Percentiles rank a stretch among this genome's conserved stretches.
Evolutionary conservation across 2,888 invertebrate species (phyloP).

Genomic region (Bembecia ichneumoniformis): DNA sequence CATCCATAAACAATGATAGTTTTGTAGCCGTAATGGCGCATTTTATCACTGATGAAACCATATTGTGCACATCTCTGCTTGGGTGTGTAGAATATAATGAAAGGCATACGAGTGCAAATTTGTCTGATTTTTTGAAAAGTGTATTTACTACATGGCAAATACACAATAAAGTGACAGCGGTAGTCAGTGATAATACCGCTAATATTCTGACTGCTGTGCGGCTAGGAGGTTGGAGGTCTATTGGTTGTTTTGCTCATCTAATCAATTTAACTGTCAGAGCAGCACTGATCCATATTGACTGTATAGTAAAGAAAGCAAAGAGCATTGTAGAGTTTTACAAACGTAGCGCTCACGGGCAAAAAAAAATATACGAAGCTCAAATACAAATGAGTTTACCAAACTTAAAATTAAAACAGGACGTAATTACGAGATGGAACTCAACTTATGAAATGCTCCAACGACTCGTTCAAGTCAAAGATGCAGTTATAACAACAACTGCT

Average conservation of each 20-base stretch:
- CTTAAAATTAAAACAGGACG: conserved; percentile 3
- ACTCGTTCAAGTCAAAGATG: conserved; percentile 5
- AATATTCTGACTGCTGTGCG: conserved; percentile 8
- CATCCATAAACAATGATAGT: conserved; percentile 8
- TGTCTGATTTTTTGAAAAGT: neutral
- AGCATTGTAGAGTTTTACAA: conserved; percentile 3
- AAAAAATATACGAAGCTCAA: conserved; percentile 4
- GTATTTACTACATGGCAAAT: neutral
- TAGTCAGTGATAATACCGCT: neutral
- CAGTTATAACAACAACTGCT: conserved; percentile 6
- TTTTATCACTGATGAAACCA: conserved; percentile 4
- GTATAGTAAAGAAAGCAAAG: conserved; percentile 1
- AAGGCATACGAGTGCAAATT: neutral
- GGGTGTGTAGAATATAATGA: conserved; percentile 1
- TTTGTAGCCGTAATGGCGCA: conserved; percentile 10
- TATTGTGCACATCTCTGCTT: neutral
- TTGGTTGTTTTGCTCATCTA: conserved; percentile 1
- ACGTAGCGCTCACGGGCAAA: conserved; percentile 2
- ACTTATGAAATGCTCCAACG: conserved; percentile 7
- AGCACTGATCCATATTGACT: neutral
- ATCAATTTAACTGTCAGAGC: neutral
- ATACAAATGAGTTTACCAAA: conserved; percentile 2
- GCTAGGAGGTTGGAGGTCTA: conserved; percentile 4
- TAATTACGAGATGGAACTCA: conserved; percentile 5
- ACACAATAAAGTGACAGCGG: neutral